Evolutionary conservation across 2,888 invertebrate species (phyloP), one percentile per base, ranked within the genome.

Genomic region (Itoplectis maculator): DNA sequence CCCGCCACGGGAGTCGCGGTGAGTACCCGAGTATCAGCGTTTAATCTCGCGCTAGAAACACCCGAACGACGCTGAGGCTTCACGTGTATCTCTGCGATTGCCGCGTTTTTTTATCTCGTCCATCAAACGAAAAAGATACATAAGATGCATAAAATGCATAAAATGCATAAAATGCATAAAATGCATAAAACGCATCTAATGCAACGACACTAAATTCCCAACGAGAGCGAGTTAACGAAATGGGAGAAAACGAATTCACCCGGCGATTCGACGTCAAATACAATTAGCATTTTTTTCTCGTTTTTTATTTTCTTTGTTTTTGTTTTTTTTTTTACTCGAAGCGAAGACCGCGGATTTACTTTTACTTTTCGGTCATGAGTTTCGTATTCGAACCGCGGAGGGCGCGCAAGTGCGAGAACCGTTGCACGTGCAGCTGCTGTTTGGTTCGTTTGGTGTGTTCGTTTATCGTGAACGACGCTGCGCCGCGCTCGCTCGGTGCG

Each of bases 381-480:
- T 23, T 73, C 56, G n/a, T 45, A 54, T 20, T 47, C 45, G 72
- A 61, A 61, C n/a, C 3, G 42, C n/a, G 45, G 51, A 51, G 15
- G 11, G 61, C 42, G 79, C 18, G 54, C 63, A 35, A 63, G 72
- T 68, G 59, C 59, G 59, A 63, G 29, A 82, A 79, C 76, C 72
- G 82, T 82, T 72, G 79, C 75, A 79, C 37, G 65, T 79, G 74
- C 82, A 82, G 82, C 82, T 75, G 82, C 59, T 75, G 78, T 54
- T 45, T 5, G 29, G 20, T 63, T 37, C 37, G 69, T 69, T 29
- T 23, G 51, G 29, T 29, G 61, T 40, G 54, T 68, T n/a, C n/a
- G n/a, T n/a, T n/a, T n/a, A n/a, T n/a, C n/a, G 20, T 54, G 68
- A 49, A 56, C 56, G n/a, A 65, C 29, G 29, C 37, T 15, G 11